Evolutionary conservation across 1,140 invertebrate genomes (phyloP).

Genomic region (Cydia amplana): DNA sequence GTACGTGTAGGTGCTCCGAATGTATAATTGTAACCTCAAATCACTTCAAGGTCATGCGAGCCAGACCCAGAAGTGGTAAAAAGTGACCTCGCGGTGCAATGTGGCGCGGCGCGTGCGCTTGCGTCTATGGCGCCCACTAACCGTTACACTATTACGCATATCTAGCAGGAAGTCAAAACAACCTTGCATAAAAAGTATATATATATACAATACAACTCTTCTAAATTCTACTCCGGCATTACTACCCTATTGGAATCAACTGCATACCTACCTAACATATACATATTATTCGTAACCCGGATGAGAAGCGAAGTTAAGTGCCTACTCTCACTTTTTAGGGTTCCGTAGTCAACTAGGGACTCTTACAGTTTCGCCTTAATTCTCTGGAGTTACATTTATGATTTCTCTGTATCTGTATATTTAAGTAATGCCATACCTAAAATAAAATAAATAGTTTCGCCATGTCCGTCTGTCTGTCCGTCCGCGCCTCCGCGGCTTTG

Average conservation of each 20-base stretch:
- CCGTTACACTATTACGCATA: slow-evolving; percentile 34
- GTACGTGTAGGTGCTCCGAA: slow-evolving; percentile 47
- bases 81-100: slow-evolving; percentile 66
- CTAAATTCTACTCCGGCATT: not conserved
- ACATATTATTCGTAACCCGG: too few species aligned
- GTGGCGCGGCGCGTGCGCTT: slow-evolving; percentile 40
- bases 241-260: not conserved
- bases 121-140: slow-evolving; percentile 2
- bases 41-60: slow-evolving; percentile 56
- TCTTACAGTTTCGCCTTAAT: too few species aligned
- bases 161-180: slow-evolving; percentile 30
- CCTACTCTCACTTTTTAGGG: too few species aligned
- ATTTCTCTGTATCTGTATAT: too few species aligned
- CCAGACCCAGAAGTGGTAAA: slow-evolving; percentile 65
- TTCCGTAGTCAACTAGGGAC: too few species aligned
- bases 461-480: too few species aligned
- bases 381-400: too few species aligned
- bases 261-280: too few species aligned
- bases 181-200: not conserved
- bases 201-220: not conserved
- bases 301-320: too few species aligned
- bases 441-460: too few species aligned
- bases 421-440: too few species aligned
- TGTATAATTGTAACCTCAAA: slow-evolving; percentile 61
- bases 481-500: too few species aligned